Evolutionary conservation across 2,888 invertebrate species (phyloP), one percentile per base, ranked within the genome.

Genomic region (Lepas anatifera): DNA sequence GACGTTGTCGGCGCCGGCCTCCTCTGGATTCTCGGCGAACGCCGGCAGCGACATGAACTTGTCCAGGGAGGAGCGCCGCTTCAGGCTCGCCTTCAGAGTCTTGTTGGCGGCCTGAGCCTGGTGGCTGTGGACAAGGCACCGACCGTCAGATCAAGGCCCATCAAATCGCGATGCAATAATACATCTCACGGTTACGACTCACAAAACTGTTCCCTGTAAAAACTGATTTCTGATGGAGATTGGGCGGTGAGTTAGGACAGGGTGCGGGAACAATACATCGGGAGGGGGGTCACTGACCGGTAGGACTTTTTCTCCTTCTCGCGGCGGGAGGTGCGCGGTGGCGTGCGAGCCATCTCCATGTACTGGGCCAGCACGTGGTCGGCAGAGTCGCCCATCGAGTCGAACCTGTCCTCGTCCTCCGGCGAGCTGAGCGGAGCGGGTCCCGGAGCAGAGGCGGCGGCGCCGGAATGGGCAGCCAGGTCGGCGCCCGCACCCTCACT

Each of bases 51-150:
- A 72, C 22, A 72, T 68, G 50, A 71, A 72, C 25, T 69, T 39
- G 41, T 72, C 72, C 29, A 68, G 37, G 3, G 72, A 71, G 25
- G 67, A 58, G 22, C 69, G 68, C 2, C 72, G 63, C 32, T 71
- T 71, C 50, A 72, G 48, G 35, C 58, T 71, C 27, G 72, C 72
- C 27, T 58, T 70, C 35, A 71, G 69, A 22, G 68, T 70, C 29
- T 71, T 71, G 35, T 68, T 71, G 63, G 72, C 72, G 35, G 68
- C 72, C 41, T 72, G 71, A 27, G 72, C 72, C 37, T 72, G 71
- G 43, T 37, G 64, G 41, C 72, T 72, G 71, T 18, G n/a, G 69
- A 13, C 22, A 18, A 25, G 3, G n/a, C n/a, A n/a, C n/a, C n/a
- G n/a, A n/a, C n/a, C n/a, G n/a, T n/a, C n/a, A n/a, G n/a, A n/a